Evolutionary conservation across 1,140 invertebrate species (phyloP).

Genomic region (Drosophila azteca): DNA sequence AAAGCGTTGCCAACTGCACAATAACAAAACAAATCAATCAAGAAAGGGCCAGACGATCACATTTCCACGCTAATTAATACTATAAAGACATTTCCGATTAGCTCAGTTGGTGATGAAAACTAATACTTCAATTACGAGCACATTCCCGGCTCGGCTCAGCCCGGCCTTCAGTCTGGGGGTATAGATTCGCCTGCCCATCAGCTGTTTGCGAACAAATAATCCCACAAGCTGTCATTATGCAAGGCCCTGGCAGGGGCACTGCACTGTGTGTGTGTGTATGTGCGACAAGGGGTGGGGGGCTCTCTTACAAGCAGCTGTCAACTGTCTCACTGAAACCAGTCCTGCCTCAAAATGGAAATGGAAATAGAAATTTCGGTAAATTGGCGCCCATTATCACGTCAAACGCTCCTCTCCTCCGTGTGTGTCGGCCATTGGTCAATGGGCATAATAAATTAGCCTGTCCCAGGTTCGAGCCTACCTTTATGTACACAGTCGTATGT

Average conservation of each 20-base stretch:
- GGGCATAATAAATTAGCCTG: conserved; percentile 45
- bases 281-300: conserved; percentile 17
- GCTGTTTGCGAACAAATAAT: conserved; percentile 52
- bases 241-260: not conserved
- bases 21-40: conserved; percentile 65
- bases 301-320: conserved; percentile 26
- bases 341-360: conserved; percentile 20
- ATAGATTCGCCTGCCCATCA: conserved; percentile 38
- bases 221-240: conserved; percentile 50
- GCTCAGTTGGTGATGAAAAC: conserved; percentile 62
- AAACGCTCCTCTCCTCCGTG: conserved; percentile 6
- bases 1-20: conserved; percentile 28
- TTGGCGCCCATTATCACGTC: conserved; percentile 42
- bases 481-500: conserved; percentile 11
- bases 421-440: conserved; percentile 22
- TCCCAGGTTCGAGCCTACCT: conserved; percentile 33
- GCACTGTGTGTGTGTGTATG: conserved; percentile 1
- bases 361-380: conserved; percentile 21
- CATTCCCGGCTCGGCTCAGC: not conserved
- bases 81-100: conserved; percentile 23
- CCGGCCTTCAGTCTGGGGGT: conserved; percentile 37
- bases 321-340: conserved; percentile 35
- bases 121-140: conserved; percentile 50
- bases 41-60: conserved; percentile 36
- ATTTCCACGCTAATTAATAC: conserved; percentile 26